Conservation (phyloP, 2,113 vertebrate genomes). For the Geococcyx californianus region DNA sequence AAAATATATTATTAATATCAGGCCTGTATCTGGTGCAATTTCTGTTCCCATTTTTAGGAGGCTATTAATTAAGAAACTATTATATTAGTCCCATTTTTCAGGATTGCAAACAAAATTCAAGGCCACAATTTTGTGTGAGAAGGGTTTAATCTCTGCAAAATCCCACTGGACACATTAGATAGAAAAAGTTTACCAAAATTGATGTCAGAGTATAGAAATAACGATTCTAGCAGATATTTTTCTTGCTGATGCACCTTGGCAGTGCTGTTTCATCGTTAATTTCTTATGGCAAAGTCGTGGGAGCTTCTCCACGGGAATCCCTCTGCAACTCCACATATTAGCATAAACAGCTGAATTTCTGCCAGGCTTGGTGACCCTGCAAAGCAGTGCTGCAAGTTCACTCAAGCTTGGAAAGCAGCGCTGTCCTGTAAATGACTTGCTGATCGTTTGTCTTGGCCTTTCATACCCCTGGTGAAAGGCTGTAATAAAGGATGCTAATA, state of each 20-base stretch:
- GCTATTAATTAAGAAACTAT: not conserved
- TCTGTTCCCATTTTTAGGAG: not conserved
- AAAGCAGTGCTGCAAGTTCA: not conserved
- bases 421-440: not conserved
- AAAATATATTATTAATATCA: no score
- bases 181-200: constrained; percentile 11
- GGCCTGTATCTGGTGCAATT: not conserved
- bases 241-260: not conserved
- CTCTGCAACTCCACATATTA: not conserved
- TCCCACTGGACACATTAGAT: not conserved
- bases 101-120: not conserved
- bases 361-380: not conserved
- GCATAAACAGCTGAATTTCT: constrained; percentile 21
- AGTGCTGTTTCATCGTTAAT: not conserved
- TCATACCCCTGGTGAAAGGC: not conserved
- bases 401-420: not conserved
- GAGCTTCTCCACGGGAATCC: not conserved
- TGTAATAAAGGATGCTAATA: not conserved
- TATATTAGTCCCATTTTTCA: not conserved
- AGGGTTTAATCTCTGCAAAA: not conserved
- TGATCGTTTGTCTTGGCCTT: not conserved
- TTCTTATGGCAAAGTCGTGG: not conserved
- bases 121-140: not conserved
- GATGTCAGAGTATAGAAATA: constrained; percentile 22
- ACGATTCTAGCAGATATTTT: not conserved